Evolutionary conservation across 2,888 invertebrate species (phyloP), one percentile per base, ranked within the genome.

Genomic region (Rhingia rostrata): DNA sequence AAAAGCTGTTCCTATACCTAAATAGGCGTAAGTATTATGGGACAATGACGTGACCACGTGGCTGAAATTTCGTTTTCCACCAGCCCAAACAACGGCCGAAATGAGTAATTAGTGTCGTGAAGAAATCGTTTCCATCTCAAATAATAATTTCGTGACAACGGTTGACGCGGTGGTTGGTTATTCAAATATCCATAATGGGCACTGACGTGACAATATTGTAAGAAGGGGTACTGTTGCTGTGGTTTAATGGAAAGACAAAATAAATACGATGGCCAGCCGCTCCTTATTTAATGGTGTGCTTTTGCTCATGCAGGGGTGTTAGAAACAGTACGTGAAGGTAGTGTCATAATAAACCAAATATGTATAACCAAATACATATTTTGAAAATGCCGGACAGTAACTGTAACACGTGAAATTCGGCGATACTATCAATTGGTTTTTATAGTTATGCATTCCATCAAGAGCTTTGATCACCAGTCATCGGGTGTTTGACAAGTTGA

Each of bases 41-140:
- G 56, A 32, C 45, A 66, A 80, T 84, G 80, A 80, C 84, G 74
- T 84, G 70, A 64, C 54, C 64, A 60, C 33, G 32, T 58, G 41
- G 45, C 49, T 47, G 12, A 49, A 78, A 56, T 60, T 56, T 56
- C n/a, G 41, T 14, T 41, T 47, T 51, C 22, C 41, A 75, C 22
- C 7, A 32, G 22, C 37, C 47, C 64, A 37, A 39, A 51, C 56
- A 45, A 73, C 63, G 35, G 12, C 14, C 47, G 69, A 78, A 83
- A 70, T 80, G 60, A 80, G 74, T 84, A 80, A 80, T 84, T 80
- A 80, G 70, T 70, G 74, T 64, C 47, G 70, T 70, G 66, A 80
- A 80, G 74, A 75, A 84, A 80, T 84, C 84, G 69, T 80, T 73
- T 49, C 54, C 53, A 84, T 58, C 69, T 83, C 69, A 80, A 84